phyloP scores from a whole-genome alignment of 1,140 invertebrate species.

The Rhopalosiphum padi region DNA sequence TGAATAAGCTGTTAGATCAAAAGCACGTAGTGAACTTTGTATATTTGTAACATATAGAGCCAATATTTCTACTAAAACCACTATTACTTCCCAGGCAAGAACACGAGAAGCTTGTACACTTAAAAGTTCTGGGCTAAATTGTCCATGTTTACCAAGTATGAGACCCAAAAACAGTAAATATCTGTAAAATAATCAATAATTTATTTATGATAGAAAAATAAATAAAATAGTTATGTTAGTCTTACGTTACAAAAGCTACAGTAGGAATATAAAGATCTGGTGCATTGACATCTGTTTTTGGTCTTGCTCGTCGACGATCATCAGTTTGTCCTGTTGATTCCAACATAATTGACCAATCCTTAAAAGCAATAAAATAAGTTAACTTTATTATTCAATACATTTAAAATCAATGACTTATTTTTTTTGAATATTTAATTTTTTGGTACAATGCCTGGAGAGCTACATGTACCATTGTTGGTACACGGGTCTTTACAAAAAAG shows the following conservation, averaged over 20 bases:
- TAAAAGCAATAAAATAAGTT: neutral
- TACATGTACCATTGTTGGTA: neutral
- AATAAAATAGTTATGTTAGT: neutral
- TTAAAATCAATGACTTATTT: neutral
- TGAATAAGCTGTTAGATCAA: slow-evolving; percentile 43
- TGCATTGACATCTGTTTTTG: slow-evolving; percentile 35
- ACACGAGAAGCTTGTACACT: slow-evolving; percentile 37
- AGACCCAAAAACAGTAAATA: slow-evolving; percentile 50
- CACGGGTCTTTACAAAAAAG: neutral
- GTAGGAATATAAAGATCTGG: slow-evolving; percentile 52
- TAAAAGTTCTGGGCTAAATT: slow-evolving; percentile 45
- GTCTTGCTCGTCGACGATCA: neutral
- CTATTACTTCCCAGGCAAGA: slow-evolving; percentile 33
- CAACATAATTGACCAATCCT: slow-evolving; percentile 42
- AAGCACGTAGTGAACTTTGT: slow-evolving; percentile 28
- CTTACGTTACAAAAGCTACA: slow-evolving; percentile 46
- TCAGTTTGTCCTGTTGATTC: neutral
- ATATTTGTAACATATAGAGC: slow-evolving; percentile 44
- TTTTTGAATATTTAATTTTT: neutral
- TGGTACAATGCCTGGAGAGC: neutral
- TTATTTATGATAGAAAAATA: neutral
- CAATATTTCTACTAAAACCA: slow-evolving; percentile 16
- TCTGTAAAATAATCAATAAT: slow-evolving; percentile 9
- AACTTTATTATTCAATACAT: neutral
- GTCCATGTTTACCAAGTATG: slow-evolving; percentile 37